These are phyloP conservation scores for Myiozetetes cayanensis DNA, from an alignment of 2,113 vertebrate species.

Conservation along the genomic window DNA sequence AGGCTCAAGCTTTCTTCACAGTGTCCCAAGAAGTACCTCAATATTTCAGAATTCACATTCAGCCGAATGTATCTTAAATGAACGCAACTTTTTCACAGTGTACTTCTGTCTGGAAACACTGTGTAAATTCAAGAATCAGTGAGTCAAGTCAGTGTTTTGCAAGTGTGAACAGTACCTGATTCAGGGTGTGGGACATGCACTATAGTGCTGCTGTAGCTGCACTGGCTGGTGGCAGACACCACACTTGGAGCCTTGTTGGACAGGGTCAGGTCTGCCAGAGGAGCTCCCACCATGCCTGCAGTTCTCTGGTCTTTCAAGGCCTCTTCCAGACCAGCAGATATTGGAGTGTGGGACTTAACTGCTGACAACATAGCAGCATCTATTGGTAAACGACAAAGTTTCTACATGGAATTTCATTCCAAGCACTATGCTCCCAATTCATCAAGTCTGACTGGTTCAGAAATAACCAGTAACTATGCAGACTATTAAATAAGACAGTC, in stretches of 20 bases:
- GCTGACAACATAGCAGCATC: conserved; percentile 45
- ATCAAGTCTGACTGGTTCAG: not conserved
- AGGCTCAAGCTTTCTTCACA: not conserved
- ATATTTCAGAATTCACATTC: not conserved
- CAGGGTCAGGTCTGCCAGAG: conserved; percentile 78
- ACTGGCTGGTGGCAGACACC: conserved; percentile 83
- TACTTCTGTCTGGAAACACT: not conserved
- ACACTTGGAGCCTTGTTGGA: conserved; percentile 81
- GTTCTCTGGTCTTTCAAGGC: not conserved
- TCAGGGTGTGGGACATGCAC: conserved; percentile 83
- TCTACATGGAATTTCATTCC: not conserved
- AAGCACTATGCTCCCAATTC: not conserved
- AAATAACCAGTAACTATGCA: not conserved
- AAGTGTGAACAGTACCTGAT: conserved; percentile 71
- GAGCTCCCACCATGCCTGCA: conserved; percentile 66
- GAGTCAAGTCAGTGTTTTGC: not conserved
- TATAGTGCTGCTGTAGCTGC: conserved; percentile 86
- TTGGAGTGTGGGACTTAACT: conserved; percentile 58
- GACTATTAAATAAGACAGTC: not conserved
- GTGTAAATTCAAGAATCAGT: not conserved
- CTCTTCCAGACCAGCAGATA: conserved; percentile 41
- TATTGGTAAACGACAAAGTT: conserved; percentile 21
- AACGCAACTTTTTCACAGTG: not conserved
- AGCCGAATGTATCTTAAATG: rapidly evolving
- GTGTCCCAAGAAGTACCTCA: not conserved